A percentile compares a stretch with the other conserved stretches of the same genome.
Conservation (phyloP, 2,888 invertebrate species). For the Lasius platythorax region DNA sequence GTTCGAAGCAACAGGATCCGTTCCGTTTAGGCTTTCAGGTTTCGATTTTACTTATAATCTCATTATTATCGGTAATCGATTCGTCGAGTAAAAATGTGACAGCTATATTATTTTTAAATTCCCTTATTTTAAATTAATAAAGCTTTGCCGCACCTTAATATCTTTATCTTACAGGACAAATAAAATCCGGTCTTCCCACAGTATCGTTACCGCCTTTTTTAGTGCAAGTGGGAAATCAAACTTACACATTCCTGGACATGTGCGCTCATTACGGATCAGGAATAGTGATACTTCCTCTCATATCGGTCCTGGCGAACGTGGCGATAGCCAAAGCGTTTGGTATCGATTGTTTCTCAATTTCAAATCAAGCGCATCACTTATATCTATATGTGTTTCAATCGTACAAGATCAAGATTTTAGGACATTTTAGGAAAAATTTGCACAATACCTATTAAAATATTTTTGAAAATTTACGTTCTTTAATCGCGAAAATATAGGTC, state of each 20-base stretch:
- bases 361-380: neutral
- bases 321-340: conserved; percentile 98
- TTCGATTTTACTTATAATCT: neutral
- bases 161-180: conserved; percentile 86
- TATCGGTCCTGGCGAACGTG: conserved; percentile 96
- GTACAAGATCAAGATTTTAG: neutral
- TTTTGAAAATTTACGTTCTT: neutral
- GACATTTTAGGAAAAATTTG: too few relatives aligned
- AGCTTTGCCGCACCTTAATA: neutral
- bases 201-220: conserved; percentile 90
- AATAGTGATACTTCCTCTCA: conserved; percentile 93
- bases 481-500: neutral
- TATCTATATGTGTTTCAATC: neutral
- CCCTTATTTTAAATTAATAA: neutral
- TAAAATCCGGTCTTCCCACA: conserved; percentile 90
- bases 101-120: neutral
- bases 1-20: conserved; percentile 83
- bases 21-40: conserved; percentile 88
- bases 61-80: neutral
- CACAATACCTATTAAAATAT: neutral
- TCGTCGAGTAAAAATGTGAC: neutral
- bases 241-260: conserved; percentile 90
- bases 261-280: conserved; percentile 91
- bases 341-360: conserved; percentile 82
- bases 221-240: conserved; percentile 88